Evolutionary conservation across 2,888 invertebrate genomes (phyloP), one percentile per base, ranked within the genome.

Genomic region (Pristionchus japonicus): DNA sequence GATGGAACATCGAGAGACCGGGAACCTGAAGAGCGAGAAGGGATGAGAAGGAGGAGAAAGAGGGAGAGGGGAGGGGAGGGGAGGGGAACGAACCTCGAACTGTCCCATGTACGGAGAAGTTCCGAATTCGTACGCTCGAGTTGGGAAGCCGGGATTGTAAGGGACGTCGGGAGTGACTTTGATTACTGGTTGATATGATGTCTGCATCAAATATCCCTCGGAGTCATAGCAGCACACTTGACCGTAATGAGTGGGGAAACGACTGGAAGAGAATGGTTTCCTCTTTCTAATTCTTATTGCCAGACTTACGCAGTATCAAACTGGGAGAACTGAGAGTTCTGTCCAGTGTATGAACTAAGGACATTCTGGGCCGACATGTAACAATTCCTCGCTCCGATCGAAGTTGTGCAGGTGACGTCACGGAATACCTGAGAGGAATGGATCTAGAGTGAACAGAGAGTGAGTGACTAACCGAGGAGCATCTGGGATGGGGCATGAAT

Each of bases 141-240:
- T 89, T 13, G 94, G 94, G 90, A 93, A 94, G 9, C 94, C 94
- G n/a, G 94, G 94, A 90, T 94, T 94, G 89, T 94, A 94, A 80
- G 91, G 91, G 37, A 91, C 91, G 47, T 92, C 92, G 4, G 91
- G 91, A 49, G 37, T 47, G 23, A 91, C 92, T 89, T 94, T 92
- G 67, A 94, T 92, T 34, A 94, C 93, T 96, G 97, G 97, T 93
- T 98, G 97, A 95, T 99, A 99, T 92, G 97, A 97, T 0, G 98
- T 97, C 95, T 98, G 95, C 97, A 98, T 97, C 43, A 99, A 96
- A 95, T 96, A 97, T 1, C 97, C 96, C 93, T 97, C 97, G 94
- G 97, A 97, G 95, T 98, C 98, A 94, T 99, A 99, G 95, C 99
- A 99, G 93, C 99, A 99, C 94, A 98, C 98, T 94, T 98, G 98